A percentile compares a stretch with the other conserved stretches of the same genome.
Conservation (phyloP, 2,113 vertebrate genomes). For the Laterallus jamaicensis region DNA sequence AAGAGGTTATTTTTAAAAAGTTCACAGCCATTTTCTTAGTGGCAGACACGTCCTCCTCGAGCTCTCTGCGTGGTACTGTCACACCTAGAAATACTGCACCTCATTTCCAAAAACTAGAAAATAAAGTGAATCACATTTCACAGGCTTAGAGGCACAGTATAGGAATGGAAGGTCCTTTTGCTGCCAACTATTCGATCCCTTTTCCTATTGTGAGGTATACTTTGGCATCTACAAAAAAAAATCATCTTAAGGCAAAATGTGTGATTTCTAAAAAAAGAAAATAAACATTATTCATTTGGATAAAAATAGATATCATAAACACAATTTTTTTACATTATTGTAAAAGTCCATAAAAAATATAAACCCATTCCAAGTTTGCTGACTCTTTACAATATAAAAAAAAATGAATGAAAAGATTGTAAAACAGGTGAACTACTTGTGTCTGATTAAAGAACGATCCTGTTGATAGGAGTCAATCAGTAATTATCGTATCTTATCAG, state of each 20-base stretch:
- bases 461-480: background rate
- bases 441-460: background rate
- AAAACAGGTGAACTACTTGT: background rate
- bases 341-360: conserved; percentile 42
- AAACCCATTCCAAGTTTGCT: background rate
- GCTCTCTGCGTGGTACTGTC: background rate
- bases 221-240: conserved; percentile 36
- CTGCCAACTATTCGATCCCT: background rate
- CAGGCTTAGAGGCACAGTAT: background rate
- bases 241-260: conserved; percentile 68
- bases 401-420: background rate
- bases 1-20: background rate
- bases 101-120: background rate
- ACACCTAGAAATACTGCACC: background rate
- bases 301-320: conserved; percentile 46
- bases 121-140: background rate
- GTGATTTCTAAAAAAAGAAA: background rate
- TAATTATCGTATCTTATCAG: background rate
- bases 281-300: conserved; percentile 11
- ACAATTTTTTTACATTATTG: background rate
- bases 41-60: background rate
- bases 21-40: background rate
- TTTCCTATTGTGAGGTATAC: conserved; percentile 54
- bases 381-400: conserved; percentile 22
- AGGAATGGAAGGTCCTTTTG: background rate